Base-by-base conservation (phyloP, 2,888 invertebrate species). In the Drosophila leonis region DNA sequence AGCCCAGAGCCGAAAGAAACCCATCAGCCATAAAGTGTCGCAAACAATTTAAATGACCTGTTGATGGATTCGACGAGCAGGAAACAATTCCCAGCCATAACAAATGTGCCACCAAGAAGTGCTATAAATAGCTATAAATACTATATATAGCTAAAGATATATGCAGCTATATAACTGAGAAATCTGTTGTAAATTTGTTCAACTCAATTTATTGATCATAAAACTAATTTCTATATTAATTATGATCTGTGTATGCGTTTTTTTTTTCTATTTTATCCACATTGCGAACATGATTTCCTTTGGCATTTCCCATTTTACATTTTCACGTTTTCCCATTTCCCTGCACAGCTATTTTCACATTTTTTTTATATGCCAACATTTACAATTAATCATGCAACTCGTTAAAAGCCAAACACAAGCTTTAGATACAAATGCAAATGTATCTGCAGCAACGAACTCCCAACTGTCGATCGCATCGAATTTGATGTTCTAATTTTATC, bases 21-120 rank as follows among this genome's bases (percentile, higher is more conserved):
- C 82, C 84, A 83, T 88, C 89, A 72, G 39, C 81, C 74, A 70
- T 72, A 48, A 76, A 81, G 64, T 89, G 84, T 88, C 89, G 74
- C 61, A 71, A 86, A 73, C 66, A 72, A 68, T 73, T 68, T 55
- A 44, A 72, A 83, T 74, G 77, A 78, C 69, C 83, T 83, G 83
- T 77, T 80, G 71, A 80, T 76, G 73, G 80, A 73, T 55, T 41
- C 54, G 54, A n/a, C 42, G 15, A 39, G 35, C 29, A 20, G 20
- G 46, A 46, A 31, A 33, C 5, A 39, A 62, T 57, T 57, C 44
- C 44, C 42, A 56, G 56, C 10, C 42, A 56, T 15, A 10, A 2
- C 42, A 33, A 56, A 56, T 42, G 41, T 39, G 54, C 39, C 54
- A 24, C 8, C n/a, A 13, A 41, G 31, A 55, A 41, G 55, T 20